These are phyloP conservation scores for Ceratosolen solmsi DNA, from an alignment of 1,140 invertebrate genomes.

Conservation along the genomic window DNA sequence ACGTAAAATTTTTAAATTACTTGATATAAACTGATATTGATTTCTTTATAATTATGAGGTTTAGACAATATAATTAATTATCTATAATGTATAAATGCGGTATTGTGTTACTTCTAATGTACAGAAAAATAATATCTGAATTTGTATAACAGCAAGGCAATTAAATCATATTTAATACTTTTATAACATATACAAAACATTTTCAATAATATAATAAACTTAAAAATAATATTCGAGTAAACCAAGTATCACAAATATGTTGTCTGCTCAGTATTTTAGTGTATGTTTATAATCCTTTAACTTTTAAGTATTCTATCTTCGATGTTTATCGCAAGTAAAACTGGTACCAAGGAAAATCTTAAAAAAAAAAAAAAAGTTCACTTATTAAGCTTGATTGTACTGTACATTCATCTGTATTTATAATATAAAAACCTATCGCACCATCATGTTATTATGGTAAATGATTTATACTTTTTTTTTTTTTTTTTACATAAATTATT, in stretches of 20 bases:
- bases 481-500: constrained; percentile 45
- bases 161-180: constrained; percentile 15
- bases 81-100: constrained; percentile 8
- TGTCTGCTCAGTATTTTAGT: constrained; percentile 19
- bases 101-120: constrained; percentile 33
- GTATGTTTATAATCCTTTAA: background rate
- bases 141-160: background rate
- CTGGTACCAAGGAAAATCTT: background rate
- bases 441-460: constrained; percentile 17
- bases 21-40: constrained; percentile 16
- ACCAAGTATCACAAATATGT: constrained; percentile 47
- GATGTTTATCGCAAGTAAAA: constrained; percentile 16
- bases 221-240: constrained; percentile 40
- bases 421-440: constrained; percentile 42
- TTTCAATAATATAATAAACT: background rate
- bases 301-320: constrained; percentile 34
- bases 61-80: constrained; percentile 18
- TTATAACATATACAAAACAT: constrained; percentile 22
- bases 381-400: constrained; percentile 41
- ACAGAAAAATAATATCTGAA: constrained; percentile 19
- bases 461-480: constrained; percentile 35
- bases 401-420: constrained; percentile 40
- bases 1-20: constrained; percentile 6
- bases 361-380: background rate
- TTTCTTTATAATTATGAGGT: background rate